Percentiles rank a stretch among this genome's conserved stretches.
Evolutionary conservation across 2,888 invertebrate species (phyloP).

Genomic region (Acrobasis consociella): DNA sequence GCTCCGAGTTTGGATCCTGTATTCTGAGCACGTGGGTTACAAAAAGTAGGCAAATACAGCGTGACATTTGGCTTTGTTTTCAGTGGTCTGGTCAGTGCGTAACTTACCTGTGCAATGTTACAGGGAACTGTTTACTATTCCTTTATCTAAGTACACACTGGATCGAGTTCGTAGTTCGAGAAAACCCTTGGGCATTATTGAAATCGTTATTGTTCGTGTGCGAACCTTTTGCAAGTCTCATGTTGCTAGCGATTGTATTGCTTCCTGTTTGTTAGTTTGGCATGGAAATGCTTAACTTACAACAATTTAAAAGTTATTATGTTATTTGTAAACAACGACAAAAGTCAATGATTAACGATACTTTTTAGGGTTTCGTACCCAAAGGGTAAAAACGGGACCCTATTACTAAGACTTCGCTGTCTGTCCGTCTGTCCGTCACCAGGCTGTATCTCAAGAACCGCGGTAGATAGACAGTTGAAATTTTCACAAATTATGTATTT

Average conservation of each 20-base stretch:
- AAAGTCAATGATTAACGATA: too few species aligned
- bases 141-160: slow-evolving; percentile 39
- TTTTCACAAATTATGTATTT: too few species aligned
- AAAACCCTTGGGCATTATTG: slow-evolving; percentile 34
- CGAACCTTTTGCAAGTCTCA: slow-evolving; percentile 4
- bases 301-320: too few species aligned
- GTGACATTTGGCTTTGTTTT: slow-evolving; percentile 62
- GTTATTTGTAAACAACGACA: too few species aligned
- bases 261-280: background rate
- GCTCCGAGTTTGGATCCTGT: slow-evolving; percentile 52
- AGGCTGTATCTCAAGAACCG: too few species aligned
- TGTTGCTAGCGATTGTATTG: background rate
- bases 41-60: slow-evolving; percentile 58
- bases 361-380: too few species aligned
- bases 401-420: too few species aligned
- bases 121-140: slow-evolving; percentile 45
- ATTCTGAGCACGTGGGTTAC: slow-evolving; percentile 68
- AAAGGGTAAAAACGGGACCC: too few species aligned
- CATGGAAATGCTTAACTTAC: too few species aligned
- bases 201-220: slow-evolving; percentile 28
- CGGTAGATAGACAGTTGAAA: too few species aligned
- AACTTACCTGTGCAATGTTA: slow-evolving; percentile 51
- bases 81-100: slow-evolving; percentile 49
- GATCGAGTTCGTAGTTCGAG: slow-evolving; percentile 36
- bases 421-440: too few species aligned